Conservation (phyloP, 1,140 invertebrate genomes). For the Ceratina australensis region DNA sequence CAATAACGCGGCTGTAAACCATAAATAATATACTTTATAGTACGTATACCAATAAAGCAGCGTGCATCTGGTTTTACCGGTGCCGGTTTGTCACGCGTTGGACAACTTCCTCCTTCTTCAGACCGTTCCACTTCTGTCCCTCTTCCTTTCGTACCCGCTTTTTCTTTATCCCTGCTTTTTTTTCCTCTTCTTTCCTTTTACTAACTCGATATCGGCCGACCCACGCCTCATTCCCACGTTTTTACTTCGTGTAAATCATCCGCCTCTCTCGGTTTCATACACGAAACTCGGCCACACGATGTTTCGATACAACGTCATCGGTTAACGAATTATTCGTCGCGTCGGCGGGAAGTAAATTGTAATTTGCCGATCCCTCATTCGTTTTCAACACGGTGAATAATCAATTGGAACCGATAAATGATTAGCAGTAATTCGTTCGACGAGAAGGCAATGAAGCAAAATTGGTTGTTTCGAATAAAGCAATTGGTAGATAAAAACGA, state of each 20-base stretch:
- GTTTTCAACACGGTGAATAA: too few species aligned
- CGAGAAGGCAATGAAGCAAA: too few species aligned
- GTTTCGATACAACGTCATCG: neutral
- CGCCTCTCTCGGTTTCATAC: neutral
- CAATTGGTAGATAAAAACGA: too few species aligned
- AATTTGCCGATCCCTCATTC: neutral
- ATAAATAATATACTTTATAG: slow-evolving; percentile 58
- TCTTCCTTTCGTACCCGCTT: neutral
- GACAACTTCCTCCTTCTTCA: slow-evolving; percentile 22
- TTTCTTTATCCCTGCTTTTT: slow-evolving; percentile 1
- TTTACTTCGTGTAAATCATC: slow-evolving; percentile 33
- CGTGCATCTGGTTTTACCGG: slow-evolving; percentile 48
- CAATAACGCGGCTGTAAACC: slow-evolving; percentile 56
- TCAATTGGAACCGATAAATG: too few species aligned
- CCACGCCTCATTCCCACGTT: slow-evolving; percentile 41
- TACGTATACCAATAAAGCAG: slow-evolving; percentile 54
- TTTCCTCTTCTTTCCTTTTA: too few species aligned
- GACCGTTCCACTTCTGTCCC: neutral
- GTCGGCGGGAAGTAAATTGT: neutral
- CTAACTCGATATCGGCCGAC: slow-evolving; percentile 14
- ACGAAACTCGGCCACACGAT: neutral
- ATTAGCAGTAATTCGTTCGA: too few species aligned
- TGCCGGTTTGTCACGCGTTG: slow-evolving; percentile 30
- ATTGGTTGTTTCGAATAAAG: too few species aligned
- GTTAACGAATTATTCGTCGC: neutral